Percentiles rank a stretch among this genome's conserved stretches.
phyloP scores from a whole-genome alignment of 2,797 vertebrate genomes.

The Pyrocephalus nanus region DNA sequence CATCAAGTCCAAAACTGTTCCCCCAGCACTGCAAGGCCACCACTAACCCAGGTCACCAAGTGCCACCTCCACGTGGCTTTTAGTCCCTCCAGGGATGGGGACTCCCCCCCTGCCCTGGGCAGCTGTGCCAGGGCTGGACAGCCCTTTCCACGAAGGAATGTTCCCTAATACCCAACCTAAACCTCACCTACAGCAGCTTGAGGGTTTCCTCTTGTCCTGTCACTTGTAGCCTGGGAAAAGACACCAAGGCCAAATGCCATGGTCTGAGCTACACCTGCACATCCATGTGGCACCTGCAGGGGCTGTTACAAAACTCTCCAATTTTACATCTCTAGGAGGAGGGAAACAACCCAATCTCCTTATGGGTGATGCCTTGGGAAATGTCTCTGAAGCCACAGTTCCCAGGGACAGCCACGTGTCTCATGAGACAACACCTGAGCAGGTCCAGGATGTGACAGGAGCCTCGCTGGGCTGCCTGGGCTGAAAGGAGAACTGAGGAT shows the following conservation, averaged over 20 bases:
- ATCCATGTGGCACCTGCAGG: background rate
- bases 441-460: background rate
- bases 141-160: background rate
- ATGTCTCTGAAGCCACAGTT: background rate
- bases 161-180: background rate
- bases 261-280: background rate
- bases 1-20: background rate
- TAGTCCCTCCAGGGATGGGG: background rate
- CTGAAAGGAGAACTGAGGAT: background rate
- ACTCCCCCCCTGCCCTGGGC: background rate
- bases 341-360: background rate
- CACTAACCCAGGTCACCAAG: background rate
- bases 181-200: background rate
- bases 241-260: fast-evolving
- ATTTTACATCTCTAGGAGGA: background rate
- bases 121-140: background rate
- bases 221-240: background rate
- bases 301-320: background rate
- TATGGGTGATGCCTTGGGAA: background rate
- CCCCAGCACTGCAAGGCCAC: background rate
- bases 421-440: background rate
- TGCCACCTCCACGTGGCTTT: background rate
- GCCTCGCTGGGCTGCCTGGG: background rate
- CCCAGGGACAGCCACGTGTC: background rate
- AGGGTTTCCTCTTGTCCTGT: background rate